Conservation (phyloP, 2,888 invertebrate genomes). For the Phania funesta region DNA sequence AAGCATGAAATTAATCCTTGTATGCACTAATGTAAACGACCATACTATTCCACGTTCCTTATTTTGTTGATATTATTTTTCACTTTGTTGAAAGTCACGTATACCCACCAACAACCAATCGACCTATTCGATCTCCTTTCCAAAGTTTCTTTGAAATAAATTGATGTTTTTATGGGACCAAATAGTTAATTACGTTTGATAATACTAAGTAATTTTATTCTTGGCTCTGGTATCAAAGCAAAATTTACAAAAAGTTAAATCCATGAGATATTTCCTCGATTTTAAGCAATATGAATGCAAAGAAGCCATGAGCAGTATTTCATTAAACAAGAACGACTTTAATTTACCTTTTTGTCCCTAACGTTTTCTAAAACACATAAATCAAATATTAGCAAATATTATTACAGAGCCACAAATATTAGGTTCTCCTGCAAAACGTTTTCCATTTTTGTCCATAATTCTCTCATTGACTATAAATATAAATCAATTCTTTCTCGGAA, state of each 20-base stretch:
- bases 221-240: slow-evolving; percentile 43
- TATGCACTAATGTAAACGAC: too few species aligned
- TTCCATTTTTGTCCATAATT: background rate
- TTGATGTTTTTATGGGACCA: background rate
- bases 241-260: slow-evolving; percentile 34
- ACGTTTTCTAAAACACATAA: background rate
- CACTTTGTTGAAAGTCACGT: background rate
- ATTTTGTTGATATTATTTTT: too few species aligned
- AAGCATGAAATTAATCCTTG: too few species aligned
- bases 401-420: slow-evolving; percentile 10
- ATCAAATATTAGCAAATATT: slow-evolving; percentile 13
- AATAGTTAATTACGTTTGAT: slow-evolving; percentile 48
- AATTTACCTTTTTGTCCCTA: slow-evolving; percentile 9
- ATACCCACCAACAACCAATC: background rate
- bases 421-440: background rate
- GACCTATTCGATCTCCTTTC: background rate
- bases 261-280: slow-evolving; percentile 2
- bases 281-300: background rate
- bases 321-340: slow-evolving; percentile 2
- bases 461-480: slow-evolving; percentile 14
- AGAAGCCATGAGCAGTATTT: slow-evolving; percentile 8
- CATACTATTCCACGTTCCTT: background rate
- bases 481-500: background rate
- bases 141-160: slow-evolving; percentile 1
- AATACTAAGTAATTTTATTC: slow-evolving; percentile 30